phyloP scores from a whole-genome alignment of 2,888 invertebrate genomes.

The Ptilodon capucinus region DNA sequence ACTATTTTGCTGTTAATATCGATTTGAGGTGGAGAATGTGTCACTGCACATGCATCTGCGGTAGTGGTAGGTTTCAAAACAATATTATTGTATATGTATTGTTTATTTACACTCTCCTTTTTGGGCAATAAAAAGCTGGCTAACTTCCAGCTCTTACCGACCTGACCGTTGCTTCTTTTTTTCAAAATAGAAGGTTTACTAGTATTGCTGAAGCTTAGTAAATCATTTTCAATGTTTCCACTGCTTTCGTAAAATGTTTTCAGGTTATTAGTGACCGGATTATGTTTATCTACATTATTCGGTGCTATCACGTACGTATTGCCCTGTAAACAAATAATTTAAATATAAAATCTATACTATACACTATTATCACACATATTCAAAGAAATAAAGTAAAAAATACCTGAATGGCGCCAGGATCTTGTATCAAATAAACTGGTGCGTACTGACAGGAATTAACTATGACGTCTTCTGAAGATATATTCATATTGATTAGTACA shows the following conservation, averaged over 20 bases:
- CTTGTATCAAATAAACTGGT: conserved; percentile 72
- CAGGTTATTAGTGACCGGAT: conserved; percentile 69
- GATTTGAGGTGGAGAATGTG: conserved; percentile 55
- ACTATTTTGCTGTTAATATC: conserved; percentile 71
- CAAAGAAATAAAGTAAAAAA: conserved; percentile 4
- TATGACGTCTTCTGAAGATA: conserved; percentile 60
- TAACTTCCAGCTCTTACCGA: conserved; percentile 68
- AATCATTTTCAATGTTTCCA: conserved; percentile 68
- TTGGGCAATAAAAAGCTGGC: conserved; percentile 71
- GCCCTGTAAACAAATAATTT: conserved; percentile 47
- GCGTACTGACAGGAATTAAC: conserved; percentile 73
- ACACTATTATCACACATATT: neutral
- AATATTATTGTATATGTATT: conserved; percentile 48
- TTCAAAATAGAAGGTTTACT: conserved; percentile 53
- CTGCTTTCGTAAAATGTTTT: conserved; percentile 77
- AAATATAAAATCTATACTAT: neutral
- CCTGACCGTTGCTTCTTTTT: conserved; percentile 51
- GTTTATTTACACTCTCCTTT: conserved; percentile 50
- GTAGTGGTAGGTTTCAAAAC: conserved; percentile 56
- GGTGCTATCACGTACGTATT: conserved; percentile 62
- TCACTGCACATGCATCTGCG: conserved; percentile 20
- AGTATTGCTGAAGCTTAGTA: conserved; percentile 42
- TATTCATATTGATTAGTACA: conserved; percentile 56
- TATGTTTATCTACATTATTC: conserved; percentile 47
- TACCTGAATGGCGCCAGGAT: conserved; percentile 71